Percentiles rank a stretch among this genome's conserved stretches.
phyloP scores from a whole-genome alignment of 64 coral and sea anemone genomes.

The Trachythela sp. region DNA sequence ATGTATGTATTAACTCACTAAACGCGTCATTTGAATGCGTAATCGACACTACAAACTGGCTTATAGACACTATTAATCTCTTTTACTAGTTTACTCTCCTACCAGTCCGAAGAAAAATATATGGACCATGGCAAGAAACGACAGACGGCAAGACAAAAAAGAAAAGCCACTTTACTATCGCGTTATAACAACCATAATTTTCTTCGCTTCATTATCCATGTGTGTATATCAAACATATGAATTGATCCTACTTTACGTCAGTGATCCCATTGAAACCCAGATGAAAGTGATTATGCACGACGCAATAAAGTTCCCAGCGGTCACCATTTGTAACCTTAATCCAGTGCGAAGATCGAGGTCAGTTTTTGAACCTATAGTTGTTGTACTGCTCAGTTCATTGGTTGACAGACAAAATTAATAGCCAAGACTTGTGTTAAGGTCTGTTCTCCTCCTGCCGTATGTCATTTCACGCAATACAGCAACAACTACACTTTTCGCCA shows the following conservation, averaged over 20 bases:
- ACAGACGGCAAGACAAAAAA: background rate
- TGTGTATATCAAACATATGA: background rate
- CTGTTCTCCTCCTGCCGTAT: too few species aligned
- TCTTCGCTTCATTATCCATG: slow-evolving; percentile 10
- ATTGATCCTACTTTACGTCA: background rate
- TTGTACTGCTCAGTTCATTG: background rate
- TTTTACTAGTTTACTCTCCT: background rate
- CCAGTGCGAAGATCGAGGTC: slow-evolving; percentile 3
- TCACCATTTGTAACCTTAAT: slow-evolving; percentile 1
- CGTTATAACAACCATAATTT: background rate
- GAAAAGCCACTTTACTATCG: background rate
- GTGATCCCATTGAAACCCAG: slow-evolving; percentile 20
- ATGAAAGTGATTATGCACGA: background rate
- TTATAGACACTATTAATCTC: too few species aligned
- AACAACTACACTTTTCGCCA: too few species aligned
- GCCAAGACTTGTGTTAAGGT: too few species aligned
- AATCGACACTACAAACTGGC: too few species aligned
- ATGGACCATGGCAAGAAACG: background rate
- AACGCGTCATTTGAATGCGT: too few species aligned
- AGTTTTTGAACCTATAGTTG: background rate
- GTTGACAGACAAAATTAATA: too few species aligned
- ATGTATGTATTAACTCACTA: too few species aligned
- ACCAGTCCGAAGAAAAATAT: background rate
- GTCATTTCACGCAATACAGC: too few species aligned
- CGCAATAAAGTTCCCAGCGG: background rate